Evolutionary conservation across 2,797 vertebrate species (phyloP).

Genomic region (Molossus molossus): DNA sequence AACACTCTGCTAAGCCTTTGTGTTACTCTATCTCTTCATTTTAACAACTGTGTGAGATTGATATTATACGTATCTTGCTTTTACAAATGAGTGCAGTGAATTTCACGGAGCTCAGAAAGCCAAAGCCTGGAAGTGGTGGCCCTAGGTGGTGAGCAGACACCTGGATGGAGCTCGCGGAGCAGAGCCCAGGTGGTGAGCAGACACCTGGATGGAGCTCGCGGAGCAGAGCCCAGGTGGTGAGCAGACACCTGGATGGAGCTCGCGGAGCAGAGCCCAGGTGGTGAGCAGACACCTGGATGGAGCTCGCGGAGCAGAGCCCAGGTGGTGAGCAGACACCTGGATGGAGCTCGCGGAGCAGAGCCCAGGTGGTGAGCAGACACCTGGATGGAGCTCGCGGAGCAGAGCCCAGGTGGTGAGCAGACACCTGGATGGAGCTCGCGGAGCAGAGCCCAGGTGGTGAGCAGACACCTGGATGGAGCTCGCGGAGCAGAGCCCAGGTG

Average conservation of each 20-base stretch:
- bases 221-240: not conserved
- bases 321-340: not conserved
- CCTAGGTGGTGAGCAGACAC: not conserved
- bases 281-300: not conserved
- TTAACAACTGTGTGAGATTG: not conserved
- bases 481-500: not conserved
- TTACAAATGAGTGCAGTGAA: not conserved
- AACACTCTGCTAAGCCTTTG: not conserved
- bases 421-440: not conserved
- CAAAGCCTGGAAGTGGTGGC: not conserved
- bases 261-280: not conserved
- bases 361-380: not conserved
- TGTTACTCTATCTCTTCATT: not conserved
- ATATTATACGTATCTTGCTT: not conserved
- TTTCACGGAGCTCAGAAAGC: not conserved
- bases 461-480: not conserved
- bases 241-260: not conserved
- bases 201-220: not conserved
- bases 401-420: not conserved
- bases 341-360: not conserved
- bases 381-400: not conserved
- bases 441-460: not conserved
- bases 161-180: not conserved
- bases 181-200: not conserved
- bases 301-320: not conserved